Base-by-base conservation (phyloP, 2,113 vertebrate species). In the Monopterus albus region DNA sequence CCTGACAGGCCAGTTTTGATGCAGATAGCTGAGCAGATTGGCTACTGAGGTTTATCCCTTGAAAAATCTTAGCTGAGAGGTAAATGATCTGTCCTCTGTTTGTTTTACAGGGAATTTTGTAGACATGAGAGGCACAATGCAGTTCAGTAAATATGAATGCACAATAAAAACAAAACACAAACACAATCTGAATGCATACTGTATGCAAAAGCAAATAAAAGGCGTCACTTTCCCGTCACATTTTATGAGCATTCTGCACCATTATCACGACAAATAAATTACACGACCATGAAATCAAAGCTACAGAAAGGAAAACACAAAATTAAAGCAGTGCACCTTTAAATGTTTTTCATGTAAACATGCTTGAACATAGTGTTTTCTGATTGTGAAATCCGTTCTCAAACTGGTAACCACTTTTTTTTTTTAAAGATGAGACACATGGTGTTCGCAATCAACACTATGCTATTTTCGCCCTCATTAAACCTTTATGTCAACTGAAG, bases 71-170 rank as follows among this genome's bases (percentile, higher is more conserved):
- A 86, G 69, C 67, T 67, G 59, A 83, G 88, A 91, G 85, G 88
- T 87, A 73, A 71, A 85, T 71, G 74, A 85, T 84, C 82, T 20
- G 75, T 82, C 85, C 87, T 90, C 81, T 66, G 81, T 86, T 77
- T 67, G 79, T 82, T 88, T 83, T 81, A 86, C 81, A 75, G 85
- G 79, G 72, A 75, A 74, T 82, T 81, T 69, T 78, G 68, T 49
- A 74, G 65, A 87, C 81, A 87, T 76, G 74, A 88, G 88, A 90
- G 90, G 89, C 90, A 91, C 90, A 88, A 90, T 83, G 88, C 88
- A 88, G 80, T 88, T 91, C 82, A 66, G 70, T 87, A 73, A 83
- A 86, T 82, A 83, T 84, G 81, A 85, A 81, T 72, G 78, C 79
- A 87, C 75, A 49, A 77, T 83, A 66, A 82, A 87, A 87, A 78